These are phyloP conservation scores for Caenorhabditis remanei DNA, from an alignment of 1,140 invertebrate genomes.

Conservation along the genomic window DNA sequence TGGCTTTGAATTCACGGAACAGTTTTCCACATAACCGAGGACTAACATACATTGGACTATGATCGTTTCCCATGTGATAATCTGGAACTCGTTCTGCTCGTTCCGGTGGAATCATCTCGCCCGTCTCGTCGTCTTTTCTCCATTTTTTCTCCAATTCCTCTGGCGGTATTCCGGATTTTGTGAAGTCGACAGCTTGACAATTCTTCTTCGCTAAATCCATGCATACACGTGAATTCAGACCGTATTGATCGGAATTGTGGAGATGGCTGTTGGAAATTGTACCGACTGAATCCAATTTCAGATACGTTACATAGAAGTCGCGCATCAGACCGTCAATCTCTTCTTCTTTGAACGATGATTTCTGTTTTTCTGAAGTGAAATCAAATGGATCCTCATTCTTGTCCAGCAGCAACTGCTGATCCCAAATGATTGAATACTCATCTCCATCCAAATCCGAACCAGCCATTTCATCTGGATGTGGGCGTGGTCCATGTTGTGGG, in stretches of 20 bases:
- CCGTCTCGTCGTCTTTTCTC: constrained; percentile 51
- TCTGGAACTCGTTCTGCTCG: constrained; percentile 68
- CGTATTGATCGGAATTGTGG: constrained; percentile 67
- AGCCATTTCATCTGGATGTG: constrained; percentile 78
- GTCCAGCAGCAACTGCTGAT: constrained; percentile 71
- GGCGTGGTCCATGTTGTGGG: constrained; percentile 74
- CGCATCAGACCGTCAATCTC: constrained; percentile 62
- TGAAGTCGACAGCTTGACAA: constrained; percentile 73
- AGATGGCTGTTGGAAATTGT: constrained; percentile 70
- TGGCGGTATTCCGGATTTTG: constrained; percentile 71
- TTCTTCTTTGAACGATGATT: constrained; percentile 7
- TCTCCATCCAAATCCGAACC: constrained; percentile 77
- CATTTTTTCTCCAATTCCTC: constrained; percentile 56
- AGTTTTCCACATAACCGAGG: constrained; percentile 46
- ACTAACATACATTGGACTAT: constrained; percentile 68
- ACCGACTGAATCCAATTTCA: constrained; percentile 72
- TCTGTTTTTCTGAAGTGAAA: constrained; percentile 64
- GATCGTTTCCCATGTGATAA: constrained; percentile 71
- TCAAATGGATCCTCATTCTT: constrained; percentile 69
- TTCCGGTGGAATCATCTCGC: constrained; percentile 63
- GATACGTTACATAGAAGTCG: constrained; percentile 70
- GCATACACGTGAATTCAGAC: constrained; percentile 64
- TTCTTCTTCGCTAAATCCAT: constrained; percentile 70
- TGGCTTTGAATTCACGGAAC: constrained; percentile 46
- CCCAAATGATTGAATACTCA: constrained; percentile 77